phyloP scores from a whole-genome alignment of 2,888 invertebrate species.

The Rhimphoctona megacephalus region DNA sequence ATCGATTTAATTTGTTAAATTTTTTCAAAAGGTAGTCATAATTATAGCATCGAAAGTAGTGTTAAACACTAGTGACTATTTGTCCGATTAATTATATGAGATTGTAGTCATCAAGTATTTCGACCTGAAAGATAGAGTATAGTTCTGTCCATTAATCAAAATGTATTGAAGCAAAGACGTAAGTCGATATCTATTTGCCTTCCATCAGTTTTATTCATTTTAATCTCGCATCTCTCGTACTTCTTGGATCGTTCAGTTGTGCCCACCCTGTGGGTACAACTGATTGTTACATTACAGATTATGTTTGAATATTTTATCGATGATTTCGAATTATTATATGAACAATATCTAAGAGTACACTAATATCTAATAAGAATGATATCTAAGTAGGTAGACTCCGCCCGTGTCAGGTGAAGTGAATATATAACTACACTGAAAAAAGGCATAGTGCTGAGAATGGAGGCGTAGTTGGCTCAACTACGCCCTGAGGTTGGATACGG shows the following conservation, averaged over 20 bases:
- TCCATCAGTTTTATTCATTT: too few species aligned
- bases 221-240: too few species aligned
- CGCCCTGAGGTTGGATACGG: too few species aligned
- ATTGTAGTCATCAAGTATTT: neutral
- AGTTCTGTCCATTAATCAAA: neutral
- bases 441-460: too few species aligned
- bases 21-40: neutral
- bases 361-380: neutral
- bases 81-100: neutral
- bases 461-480: too few species aligned
- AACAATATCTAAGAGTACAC: neutral
- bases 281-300: too few species aligned
- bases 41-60: neutral
- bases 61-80: too few species aligned
- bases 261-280: too few species aligned
- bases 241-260: too few species aligned
- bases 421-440: too few species aligned
- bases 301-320: neutral
- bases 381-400: neutral
- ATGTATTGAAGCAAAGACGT: too few species aligned
- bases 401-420: neutral
- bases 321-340: neutral
- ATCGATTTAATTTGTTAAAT: neutral
- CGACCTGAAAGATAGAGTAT: neutral
- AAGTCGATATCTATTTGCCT: too few species aligned